These are phyloP conservation scores for Cephalopterus ornatus DNA, from an alignment of 2,113 vertebrate genomes.

Conservation along the genomic window DNA sequence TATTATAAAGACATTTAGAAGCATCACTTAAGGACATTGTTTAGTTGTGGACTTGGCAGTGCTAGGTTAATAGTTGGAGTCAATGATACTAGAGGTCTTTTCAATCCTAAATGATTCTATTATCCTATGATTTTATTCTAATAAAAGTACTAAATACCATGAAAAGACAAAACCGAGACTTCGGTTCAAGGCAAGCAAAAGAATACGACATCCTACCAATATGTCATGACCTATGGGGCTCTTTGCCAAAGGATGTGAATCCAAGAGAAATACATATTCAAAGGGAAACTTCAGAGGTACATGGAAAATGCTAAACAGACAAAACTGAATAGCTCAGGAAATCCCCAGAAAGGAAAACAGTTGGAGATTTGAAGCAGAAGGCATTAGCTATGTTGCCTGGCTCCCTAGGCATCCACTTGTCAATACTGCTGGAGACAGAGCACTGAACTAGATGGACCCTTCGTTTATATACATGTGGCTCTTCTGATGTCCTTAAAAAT, in stretches of 20 bases:
- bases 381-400: not conserved
- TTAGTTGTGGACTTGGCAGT: not conserved
- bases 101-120: not conserved
- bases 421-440: not conserved
- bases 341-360: not conserved
- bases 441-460: not conserved
- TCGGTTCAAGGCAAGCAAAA: not conserved
- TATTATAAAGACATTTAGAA: not conserved
- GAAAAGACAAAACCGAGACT: not conserved
- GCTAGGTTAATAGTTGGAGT: not conserved
- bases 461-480: not conserved
- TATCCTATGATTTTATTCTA: not conserved
- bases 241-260: not conserved
- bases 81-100: not conserved
- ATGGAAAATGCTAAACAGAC: not conserved
- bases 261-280: not conserved
- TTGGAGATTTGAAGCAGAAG: not conserved
- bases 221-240: not conserved
- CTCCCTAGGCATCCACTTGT: not conserved
- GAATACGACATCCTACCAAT: not conserved
- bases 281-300: not conserved
- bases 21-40: not conserved
- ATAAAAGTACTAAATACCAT: not conserved
- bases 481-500: not conserved
- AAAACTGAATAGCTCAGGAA: not conserved